Base-by-base conservation (phyloP, 2,113 vertebrate genomes). In the Scytalopus superciliaris region DNA sequence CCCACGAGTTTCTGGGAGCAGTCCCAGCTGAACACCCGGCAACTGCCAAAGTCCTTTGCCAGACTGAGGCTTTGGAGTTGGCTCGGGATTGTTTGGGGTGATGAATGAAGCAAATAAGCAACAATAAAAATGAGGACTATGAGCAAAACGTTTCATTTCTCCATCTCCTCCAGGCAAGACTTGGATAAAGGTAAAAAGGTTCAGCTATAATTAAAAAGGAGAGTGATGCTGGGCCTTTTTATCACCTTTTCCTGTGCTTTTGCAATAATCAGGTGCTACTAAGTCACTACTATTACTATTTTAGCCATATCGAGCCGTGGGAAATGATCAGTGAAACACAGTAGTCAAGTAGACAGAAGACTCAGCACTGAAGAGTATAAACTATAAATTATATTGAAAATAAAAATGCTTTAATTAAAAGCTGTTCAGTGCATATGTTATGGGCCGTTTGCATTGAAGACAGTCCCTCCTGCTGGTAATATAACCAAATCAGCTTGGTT, bases 341-440 rank as follows among this genome's bases (percentile, higher is more conserved):
- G 82, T 72, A 98, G 95, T 97, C 89, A 91, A 85, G 89, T 37
- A 96, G 84, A 87, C 89, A 96, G 93, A 96, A 97, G 89, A 95
- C 56, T 84, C 89, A 92, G 92, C 93, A 92, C 92, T 92, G 94
- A 93, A 91, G 49, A 92, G 40, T 72, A 70, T 44, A 56, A 96
- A 93, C 84, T 85, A 86, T 68, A 94, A 94, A 76, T 66, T 73
- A 93, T 12, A 66, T 22, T 27, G 42, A 97, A 94, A 95, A 94
- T 67, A 88, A 91, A 87, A 95, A 57, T 14, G 27, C 66, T 96
- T 96, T 93, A 84, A 94, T 93, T 86, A 87, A 78, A 96, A 85
- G 87, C 86, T 90, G 95, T 94, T 97, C 96, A 97, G 97, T 96
- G 95, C 94, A 97, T 91, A 94, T 89, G 92, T 93, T 84, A 86